phyloP scores from a whole-genome alignment of 2,797 vertebrate species.

The Micropoecilia bifurca region DNA sequence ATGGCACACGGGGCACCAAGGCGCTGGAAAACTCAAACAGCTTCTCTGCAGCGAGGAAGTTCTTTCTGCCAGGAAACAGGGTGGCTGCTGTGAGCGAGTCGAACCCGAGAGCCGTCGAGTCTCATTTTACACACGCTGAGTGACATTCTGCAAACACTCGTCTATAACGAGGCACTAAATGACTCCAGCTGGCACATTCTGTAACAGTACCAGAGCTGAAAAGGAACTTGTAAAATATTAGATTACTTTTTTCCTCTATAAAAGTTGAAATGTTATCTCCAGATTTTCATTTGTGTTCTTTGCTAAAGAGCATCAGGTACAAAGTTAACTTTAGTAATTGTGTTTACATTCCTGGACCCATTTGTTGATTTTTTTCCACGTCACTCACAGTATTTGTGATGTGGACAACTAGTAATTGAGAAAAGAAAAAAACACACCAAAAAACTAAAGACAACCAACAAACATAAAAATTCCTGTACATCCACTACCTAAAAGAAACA shows the following conservation, averaged over 20 bases:
- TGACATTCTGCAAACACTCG: conserved; percentile 44
- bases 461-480: neutral
- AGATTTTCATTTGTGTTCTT: neutral
- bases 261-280: neutral
- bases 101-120: neutral
- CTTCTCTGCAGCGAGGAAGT: conserved; percentile 20
- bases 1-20: conserved; percentile 11
- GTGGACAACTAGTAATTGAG: neutral
- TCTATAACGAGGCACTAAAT: conserved; percentile 35
- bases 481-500: neutral
- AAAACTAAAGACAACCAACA: neutral
- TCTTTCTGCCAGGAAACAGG: conserved; percentile 20
- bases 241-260: neutral
- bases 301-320: neutral
- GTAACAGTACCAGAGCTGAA: neutral
- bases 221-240: neutral
- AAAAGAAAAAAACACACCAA: neutral
- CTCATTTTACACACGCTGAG: conserved; percentile 38
- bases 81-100: conserved; percentile 35
- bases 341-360: neutral
- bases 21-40: conserved; percentile 28
- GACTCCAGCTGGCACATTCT: conserved; percentile 16
- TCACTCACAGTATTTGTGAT: neutral
- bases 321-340: neutral
- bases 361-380: neutral